Base-by-base conservation (phyloP, 2,113 vertebrate species). In the Phaethon lepturus region DNA sequence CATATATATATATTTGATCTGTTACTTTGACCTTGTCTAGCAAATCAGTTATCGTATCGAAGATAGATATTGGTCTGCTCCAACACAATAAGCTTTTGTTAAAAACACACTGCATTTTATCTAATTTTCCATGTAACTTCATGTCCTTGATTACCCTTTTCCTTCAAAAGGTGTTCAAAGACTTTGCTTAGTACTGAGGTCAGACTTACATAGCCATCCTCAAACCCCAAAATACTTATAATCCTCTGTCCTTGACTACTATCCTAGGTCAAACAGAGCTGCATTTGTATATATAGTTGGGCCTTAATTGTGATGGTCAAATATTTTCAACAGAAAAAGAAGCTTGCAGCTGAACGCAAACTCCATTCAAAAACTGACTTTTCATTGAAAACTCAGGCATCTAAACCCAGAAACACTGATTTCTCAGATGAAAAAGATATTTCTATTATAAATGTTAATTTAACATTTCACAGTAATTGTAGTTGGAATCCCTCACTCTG, bases 21-120 rank as follows among this genome's bases (percentile, higher is more conserved):
- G 47, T 59, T 85, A 75, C 26, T 82, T 90, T 62, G 87, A 82
- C 89, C 52, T 93, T 89, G 28, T 40, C 47, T 44, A 79, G 29
- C 23, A 88, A 95, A 93, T 77, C 38, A 56, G 24, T 89, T 91
- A 71, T 60, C 88, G 95, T 95, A 96, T 94, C 95, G 24, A 87
- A 90, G 26, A 68, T 1, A 94, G 69, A 95, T 95, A 96, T 9
- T 38, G 40, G 76, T 60, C 52, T 78, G 81, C 44, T 69, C n/a
- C 85, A 35, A 66, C 56, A 68, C 76, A 90, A 76, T 45, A 4
- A 1, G 52, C 81, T 87, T 82, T 76, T 88, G 53, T 91, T 93
- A 79, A 90, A 88, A 91, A 67, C 69, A 75, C 29, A 45, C 6
- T 59, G 35, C 14, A 33, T 93, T 95, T 91, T 60, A 82, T 90